Conservation (phyloP, 2,888 invertebrate genomes). For the Dryococelus australis region DNA sequence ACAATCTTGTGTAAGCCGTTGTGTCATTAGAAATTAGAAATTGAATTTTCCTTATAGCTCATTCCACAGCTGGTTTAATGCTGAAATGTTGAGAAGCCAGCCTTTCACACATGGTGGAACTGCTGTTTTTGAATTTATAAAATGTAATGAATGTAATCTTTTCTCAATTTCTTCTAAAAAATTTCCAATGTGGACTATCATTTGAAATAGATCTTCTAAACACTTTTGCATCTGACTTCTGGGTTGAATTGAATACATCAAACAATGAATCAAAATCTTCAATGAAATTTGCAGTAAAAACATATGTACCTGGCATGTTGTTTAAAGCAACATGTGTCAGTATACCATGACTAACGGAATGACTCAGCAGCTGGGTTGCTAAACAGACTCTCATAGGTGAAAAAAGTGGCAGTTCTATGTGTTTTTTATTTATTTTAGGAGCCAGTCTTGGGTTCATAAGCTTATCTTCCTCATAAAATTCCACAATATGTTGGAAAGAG, state of each 20-base stretch:
- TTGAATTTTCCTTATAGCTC: too few relatives aligned
- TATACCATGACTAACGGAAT: background rate
- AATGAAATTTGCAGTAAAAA: background rate
- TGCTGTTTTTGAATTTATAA: too few relatives aligned
- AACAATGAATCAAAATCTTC: conserved; percentile 13
- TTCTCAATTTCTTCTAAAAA: too few relatives aligned
- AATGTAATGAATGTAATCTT: too few relatives aligned
- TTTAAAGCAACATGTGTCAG: background rate
- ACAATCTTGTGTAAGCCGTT: too few relatives aligned
- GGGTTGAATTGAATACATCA: conserved; percentile 32
- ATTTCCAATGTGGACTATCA: too few relatives aligned
- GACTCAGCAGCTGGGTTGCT: background rate
- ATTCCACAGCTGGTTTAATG: background rate
- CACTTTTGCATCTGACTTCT: background rate
- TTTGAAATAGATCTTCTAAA: too few relatives aligned
- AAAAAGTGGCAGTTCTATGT: too few relatives aligned
- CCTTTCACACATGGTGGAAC: too few relatives aligned
- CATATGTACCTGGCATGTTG: background rate
- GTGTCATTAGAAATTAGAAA: too few relatives aligned
- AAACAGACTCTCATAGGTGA: too few relatives aligned
- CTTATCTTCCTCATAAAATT: conserved; percentile 33
- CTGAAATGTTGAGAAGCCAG: conserved; percentile 27
- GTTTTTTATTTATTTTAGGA: conserved; percentile 33
- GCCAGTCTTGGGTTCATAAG: conserved; percentile 30
- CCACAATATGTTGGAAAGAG: conserved; percentile 22